Conservation (phyloP, 2,797 vertebrate species). For the Myotis daubentonii region DNA sequence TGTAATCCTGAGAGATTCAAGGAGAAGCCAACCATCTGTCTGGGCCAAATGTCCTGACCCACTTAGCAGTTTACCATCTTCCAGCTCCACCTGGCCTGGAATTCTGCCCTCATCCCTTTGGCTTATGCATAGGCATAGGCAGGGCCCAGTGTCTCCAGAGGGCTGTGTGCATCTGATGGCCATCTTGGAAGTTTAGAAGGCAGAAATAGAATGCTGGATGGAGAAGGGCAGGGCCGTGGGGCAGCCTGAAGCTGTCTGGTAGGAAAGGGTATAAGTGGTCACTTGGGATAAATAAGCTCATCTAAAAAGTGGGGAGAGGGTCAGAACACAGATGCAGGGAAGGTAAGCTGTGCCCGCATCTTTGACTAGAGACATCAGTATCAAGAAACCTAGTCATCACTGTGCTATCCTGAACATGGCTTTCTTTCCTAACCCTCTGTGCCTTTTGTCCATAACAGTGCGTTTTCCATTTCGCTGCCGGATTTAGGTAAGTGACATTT, state of each 20-base stretch:
- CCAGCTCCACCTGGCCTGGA: background rate
- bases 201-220: background rate
- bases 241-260: background rate
- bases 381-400: background rate
- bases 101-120: background rate
- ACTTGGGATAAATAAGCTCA: background rate
- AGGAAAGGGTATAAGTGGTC: background rate
- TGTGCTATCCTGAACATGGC: background rate
- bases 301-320: background rate
- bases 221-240: background rate
- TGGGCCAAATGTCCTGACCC: background rate
- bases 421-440: constrained; percentile 38
- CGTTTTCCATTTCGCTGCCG: constrained; percentile 81
- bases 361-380: background rate
- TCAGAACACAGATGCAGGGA: background rate
- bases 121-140: background rate
- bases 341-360: background rate
- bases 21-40: background rate
- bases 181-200: background rate
- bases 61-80: background rate
- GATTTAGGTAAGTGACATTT: constrained; percentile 84
- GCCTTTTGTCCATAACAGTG: constrained; percentile 76
- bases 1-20: background rate
- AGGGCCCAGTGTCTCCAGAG: background rate
- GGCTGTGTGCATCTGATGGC: background rate